These are phyloP conservation scores for Sminthurides aquaticus DNA, from an alignment of 2,888 invertebrate species.

Conservation along the genomic window DNA sequence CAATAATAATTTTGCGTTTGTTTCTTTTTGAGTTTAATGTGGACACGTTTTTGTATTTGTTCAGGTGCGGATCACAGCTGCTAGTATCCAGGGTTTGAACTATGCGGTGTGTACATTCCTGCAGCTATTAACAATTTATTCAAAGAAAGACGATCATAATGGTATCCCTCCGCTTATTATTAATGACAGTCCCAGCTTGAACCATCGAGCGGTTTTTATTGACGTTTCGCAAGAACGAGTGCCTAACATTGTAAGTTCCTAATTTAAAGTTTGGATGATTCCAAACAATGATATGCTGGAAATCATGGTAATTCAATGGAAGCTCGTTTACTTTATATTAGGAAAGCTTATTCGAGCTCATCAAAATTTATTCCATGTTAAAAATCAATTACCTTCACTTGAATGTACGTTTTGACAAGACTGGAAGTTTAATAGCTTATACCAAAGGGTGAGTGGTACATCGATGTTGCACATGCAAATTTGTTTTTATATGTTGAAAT, in stretches of 20 bases:
- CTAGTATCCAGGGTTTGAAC: constrained; percentile 53
- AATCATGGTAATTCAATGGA: neutral
- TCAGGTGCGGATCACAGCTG: constrained; percentile 52
- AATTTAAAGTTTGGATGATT: neutral
- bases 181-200: constrained; percentile 55
- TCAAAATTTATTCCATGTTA: constrained; percentile 52
- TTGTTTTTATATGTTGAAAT: neutral
- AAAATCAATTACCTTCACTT: constrained; percentile 54
- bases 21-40: neutral
- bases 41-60: constrained; percentile 23
- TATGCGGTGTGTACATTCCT: constrained; percentile 55
- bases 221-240: constrained; percentile 56
- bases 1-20: neutral
- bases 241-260: constrained; percentile 49
- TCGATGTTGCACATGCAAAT: no score
- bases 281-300: neutral
- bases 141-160: constrained; percentile 45
- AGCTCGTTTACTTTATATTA: constrained; percentile 33
- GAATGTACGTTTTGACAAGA: constrained; percentile 49
- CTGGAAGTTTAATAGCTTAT: constrained; percentile 49
- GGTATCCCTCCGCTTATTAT: constrained; percentile 49
- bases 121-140: constrained; percentile 52
- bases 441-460: constrained; percentile 47
- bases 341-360: constrained; percentile 52
- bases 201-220: constrained; percentile 54